These are phyloP conservation scores for Oryzaephilus surinamensis DNA, from an alignment of 1,140 invertebrate species.

Conservation along the genomic window DNA sequence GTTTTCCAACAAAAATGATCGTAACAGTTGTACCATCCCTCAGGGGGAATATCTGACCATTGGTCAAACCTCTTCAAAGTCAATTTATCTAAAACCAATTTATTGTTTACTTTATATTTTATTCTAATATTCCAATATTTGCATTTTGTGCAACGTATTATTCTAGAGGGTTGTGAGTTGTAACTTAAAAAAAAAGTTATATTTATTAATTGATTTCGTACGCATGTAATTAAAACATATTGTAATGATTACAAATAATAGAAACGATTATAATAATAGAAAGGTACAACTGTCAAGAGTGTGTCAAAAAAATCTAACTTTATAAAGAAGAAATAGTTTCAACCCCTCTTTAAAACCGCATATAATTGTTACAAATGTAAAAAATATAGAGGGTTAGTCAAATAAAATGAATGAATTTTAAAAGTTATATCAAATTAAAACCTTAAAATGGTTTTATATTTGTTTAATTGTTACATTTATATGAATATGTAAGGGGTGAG, in stretches of 20 bases:
- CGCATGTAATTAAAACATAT: constrained; percentile 8
- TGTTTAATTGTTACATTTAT: neutral
- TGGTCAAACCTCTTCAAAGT: constrained; percentile 7
- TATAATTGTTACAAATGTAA: constrained; percentile 12
- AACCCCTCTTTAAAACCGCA: constrained; percentile 8
- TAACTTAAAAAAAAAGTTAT: neutral
- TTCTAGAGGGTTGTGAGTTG: neutral
- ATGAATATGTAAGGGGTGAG: neutral
- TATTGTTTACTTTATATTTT: no score
- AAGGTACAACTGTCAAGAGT: constrained; percentile 12
- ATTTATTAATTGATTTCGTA: neutral
- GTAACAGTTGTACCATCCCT: neutral
- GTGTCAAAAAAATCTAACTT: constrained; percentile 10
- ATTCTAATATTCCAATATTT: no score
- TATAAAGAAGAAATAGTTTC: constrained; percentile 5
- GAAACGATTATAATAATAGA: constrained; percentile 8
- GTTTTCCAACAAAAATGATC: neutral
- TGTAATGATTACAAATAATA: no score
- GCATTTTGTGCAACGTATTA: neutral
- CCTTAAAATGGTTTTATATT: constrained; percentile 1
- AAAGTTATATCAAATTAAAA: no score
- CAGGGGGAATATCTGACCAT: constrained; percentile 8
- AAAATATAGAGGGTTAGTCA: no score
- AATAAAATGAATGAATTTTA: no score
- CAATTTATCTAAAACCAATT: constrained; percentile 1